Conservation (phyloP, 1,140 invertebrate species). For the Habropoda laboriosa region DNA sequence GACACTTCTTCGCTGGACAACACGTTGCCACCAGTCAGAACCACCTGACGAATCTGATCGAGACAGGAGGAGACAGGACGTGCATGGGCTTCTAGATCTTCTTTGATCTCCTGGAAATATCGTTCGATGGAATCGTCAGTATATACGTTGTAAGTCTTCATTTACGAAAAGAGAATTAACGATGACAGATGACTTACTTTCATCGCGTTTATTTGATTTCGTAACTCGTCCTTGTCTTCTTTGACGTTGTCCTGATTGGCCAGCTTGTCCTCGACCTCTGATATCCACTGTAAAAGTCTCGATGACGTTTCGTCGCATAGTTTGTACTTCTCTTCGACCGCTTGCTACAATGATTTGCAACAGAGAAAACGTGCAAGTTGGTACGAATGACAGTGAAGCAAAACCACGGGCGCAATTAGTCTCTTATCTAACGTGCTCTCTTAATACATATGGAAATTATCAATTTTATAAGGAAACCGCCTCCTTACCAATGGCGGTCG, state of each 20-base stretch:
- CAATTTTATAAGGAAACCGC: slow-evolving; percentile 51
- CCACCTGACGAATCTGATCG: slow-evolving; percentile 95
- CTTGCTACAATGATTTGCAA: slow-evolving; percentile 86
- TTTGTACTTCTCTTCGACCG: slow-evolving; percentile 96
- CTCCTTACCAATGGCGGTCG: slow-evolving; percentile 76
- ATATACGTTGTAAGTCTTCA: too few relatives aligned
- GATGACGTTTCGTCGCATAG: slow-evolving; percentile 92
- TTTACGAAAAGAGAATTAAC: neutral
- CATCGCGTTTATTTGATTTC: slow-evolving; percentile 93
- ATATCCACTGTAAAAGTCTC: slow-evolving; percentile 94
- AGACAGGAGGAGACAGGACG: slow-evolving; percentile 92
- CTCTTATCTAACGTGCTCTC: slow-evolving; percentile 49
- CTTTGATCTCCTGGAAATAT: slow-evolving; percentile 89
- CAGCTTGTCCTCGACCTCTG: slow-evolving; percentile 92
- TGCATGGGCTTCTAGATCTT: slow-evolving; percentile 93
- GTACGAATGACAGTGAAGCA: slow-evolving; percentile 30
- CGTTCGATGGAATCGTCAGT: slow-evolving; percentile 26
- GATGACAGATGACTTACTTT: slow-evolving; percentile 87
- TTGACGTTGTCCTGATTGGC: slow-evolving; percentile 93
- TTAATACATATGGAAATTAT: slow-evolving; percentile 15
- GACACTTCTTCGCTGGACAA: slow-evolving; percentile 93
- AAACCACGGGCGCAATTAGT: neutral
- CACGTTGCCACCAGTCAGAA: slow-evolving; percentile 94
- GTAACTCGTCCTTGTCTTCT: slow-evolving; percentile 93
- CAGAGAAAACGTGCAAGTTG: slow-evolving; percentile 35